Base-by-base conservation (phyloP, 2,797 vertebrate genomes). In the Manis pentadactyla region DNA sequence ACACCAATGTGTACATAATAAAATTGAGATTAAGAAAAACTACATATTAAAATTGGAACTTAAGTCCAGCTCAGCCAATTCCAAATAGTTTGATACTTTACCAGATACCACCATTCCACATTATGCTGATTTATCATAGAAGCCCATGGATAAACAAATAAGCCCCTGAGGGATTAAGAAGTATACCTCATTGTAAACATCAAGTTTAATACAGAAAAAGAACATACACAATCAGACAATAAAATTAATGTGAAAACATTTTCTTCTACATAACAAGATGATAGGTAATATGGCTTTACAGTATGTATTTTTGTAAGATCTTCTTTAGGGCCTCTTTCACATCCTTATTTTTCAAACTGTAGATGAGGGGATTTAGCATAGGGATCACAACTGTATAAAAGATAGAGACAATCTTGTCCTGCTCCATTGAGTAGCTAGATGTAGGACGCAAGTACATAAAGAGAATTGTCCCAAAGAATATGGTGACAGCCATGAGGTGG, bases 271-370 rank as follows among this genome's bases (percentile, higher is more conserved):
- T 23, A 53, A 49, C 0, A 87, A 13, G 29, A 57, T 27, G 5
- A n/a, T 77, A 14, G 6, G 11, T 39, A n/a, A 21, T 2, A 12
- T 51, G 19, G 13, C 3, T 34, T 95, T 93, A 98, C 0, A 34
- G 3, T 5, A 49, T 1, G 0, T 17, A 10, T 92, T 90, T 92
- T 49, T 90, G 27, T 49, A 96, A 85, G 17, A 82, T n/a, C 69
- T 93, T 97, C 31, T 49, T 96, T 27, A 97, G 4, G 15, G 92
- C 83, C 7, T n/a, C 83, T 61, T 97, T 97, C 13, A 98, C 97
- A 93, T 97, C 94, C n/a, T 94, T 96, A 91, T 97, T 98, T 92
- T 97, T 97, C 71, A 98, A 94, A 81, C 97, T 97, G 13, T 97
- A 97, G 29, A 97, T 97, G 53, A 98, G 78, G 1, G 96, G 95